Evolutionary conservation across 1,140 invertebrate species (phyloP), one percentile per base, ranked within the genome.

Genomic region (Neodiprion pinetum): DNA sequence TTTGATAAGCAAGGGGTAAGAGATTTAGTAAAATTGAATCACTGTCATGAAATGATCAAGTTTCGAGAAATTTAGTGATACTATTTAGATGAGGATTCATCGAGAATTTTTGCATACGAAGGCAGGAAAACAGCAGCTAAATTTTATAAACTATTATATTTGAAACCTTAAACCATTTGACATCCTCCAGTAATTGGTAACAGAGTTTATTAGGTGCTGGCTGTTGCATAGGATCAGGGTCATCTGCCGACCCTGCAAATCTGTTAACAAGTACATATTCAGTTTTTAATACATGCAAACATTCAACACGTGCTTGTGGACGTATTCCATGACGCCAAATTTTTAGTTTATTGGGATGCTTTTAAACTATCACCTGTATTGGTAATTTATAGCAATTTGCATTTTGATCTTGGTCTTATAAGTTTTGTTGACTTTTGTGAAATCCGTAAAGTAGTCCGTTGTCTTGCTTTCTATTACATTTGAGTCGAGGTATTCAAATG

Each of bases 391-490:
- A 48, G 90, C 89, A 70, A 92, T 90, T 80, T 94, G 92, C 82
- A 94, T 93, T 82, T 95, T 95, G 48, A 95, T 93, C 85, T 94
- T 95, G 65, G 91, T 91, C 79, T 94, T 93, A 82, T 96, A 97
- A 3, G 91, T 89, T 89, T 97, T 97, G 76, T 95, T 94, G 17
- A 93, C 91, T 85, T 95, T 95, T 23, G 90, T 89, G 87, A 92
- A 96, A 80, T 92, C 95, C 85, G 93, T 94, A 48, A 91, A 92
- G 80, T 92, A 94, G 76, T 93, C 91, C 17, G 94, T 93, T 3
- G 94, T 92, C 76, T 92, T 92, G 67, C 89, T 84, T 85, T 96
- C 95, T 71, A 96, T 93, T 78, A 90, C 88, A 53, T 90, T 88
- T 9, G 93, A 92, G 82, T 96, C 91, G 67, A 98, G 88, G 81